Evolutionary conservation across 1,140 invertebrate genomes (phyloP).

Genomic region (Stegodyphus dumicola): DNA sequence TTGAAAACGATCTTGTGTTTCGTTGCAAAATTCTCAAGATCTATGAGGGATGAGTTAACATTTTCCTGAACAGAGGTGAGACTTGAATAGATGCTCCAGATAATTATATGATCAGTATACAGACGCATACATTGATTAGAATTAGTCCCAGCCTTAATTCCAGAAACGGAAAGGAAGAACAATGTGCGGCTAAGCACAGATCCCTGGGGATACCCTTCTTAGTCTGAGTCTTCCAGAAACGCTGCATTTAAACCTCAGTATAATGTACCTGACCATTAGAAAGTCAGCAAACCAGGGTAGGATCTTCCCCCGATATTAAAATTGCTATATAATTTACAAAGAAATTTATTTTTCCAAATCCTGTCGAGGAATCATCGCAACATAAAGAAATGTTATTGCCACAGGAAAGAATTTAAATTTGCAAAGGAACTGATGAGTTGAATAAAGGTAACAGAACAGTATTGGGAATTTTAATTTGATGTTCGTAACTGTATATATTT

Average conservation of each 20-base stretch:
- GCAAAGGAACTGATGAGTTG: too few relatives aligned
- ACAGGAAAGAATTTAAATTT: too few relatives aligned
- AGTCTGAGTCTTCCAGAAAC: background rate
- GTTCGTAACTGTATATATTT: too few relatives aligned
- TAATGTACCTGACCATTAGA: too few relatives aligned
- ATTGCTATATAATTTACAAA: too few relatives aligned
- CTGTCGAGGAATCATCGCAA: too few relatives aligned
- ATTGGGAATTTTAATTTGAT: too few relatives aligned
- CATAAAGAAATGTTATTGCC: too few relatives aligned
- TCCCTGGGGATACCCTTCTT: background rate
- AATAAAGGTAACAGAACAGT: too few relatives aligned
- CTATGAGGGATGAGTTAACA: background rate
- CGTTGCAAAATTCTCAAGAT: background rate
- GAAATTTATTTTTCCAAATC: too few relatives aligned
- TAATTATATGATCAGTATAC: slow-evolving; percentile 10
- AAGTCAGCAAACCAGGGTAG: too few relatives aligned
- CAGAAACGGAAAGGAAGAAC: slow-evolving; percentile 12
- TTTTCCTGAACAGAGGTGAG: background rate
- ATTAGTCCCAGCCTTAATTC: slow-evolving; percentile 1
- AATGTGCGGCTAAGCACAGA: background rate
- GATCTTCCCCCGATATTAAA: too few relatives aligned
- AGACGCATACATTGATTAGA: background rate
- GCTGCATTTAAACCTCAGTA: background rate
- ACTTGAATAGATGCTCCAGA: background rate
- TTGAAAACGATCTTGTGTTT: slow-evolving; percentile 16